A percentile compares a stretch with the other conserved stretches of the same genome.
These are phyloP conservation scores for Autographa gamma DNA, from an alignment of 2,888 invertebrate species.

Conservation along the genomic window DNA sequence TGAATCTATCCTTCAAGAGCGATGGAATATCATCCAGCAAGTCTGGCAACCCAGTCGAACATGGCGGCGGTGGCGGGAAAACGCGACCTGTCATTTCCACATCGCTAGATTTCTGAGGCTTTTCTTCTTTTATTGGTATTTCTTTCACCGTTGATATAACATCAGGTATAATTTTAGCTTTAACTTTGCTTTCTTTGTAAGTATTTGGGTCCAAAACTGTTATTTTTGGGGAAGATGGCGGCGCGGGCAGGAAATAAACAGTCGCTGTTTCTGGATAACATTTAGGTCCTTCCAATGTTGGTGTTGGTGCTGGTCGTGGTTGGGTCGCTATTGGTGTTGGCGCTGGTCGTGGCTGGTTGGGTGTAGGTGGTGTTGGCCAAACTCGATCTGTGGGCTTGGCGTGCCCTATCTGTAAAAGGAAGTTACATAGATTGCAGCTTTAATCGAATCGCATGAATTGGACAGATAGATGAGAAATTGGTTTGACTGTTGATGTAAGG, in stretches of 20 bases:
- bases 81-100: constrained; percentile 41
- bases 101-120: background rate
- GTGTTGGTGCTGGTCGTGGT: constrained; percentile 5
- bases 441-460: background rate
- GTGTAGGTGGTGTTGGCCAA: background rate
- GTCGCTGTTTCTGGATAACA: constrained; percentile 58
- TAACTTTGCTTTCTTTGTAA: constrained; percentile 19
- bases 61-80: constrained; percentile 48
- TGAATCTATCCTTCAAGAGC: constrained; percentile 48
- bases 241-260: constrained; percentile 61
- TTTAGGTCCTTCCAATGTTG: constrained; percentile 46
- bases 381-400: constrained; percentile 18
- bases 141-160: constrained; percentile 23
- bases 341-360: background rate
- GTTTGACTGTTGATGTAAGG: too few species aligned
- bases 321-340: constrained; percentile 13
- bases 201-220: constrained; percentile 35
- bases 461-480: background rate
- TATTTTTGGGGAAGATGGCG: constrained; percentile 56
- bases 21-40: constrained; percentile 56
- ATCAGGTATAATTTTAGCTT: constrained; percentile 17
- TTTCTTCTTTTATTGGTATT: constrained; percentile 6
- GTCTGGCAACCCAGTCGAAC: constrained; percentile 58
- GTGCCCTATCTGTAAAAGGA: constrained; percentile 35
- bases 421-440: background rate